Evolutionary conservation across 2,888 invertebrate species (phyloP).

Genomic region (Glyphotaelius pellucidus): DNA sequence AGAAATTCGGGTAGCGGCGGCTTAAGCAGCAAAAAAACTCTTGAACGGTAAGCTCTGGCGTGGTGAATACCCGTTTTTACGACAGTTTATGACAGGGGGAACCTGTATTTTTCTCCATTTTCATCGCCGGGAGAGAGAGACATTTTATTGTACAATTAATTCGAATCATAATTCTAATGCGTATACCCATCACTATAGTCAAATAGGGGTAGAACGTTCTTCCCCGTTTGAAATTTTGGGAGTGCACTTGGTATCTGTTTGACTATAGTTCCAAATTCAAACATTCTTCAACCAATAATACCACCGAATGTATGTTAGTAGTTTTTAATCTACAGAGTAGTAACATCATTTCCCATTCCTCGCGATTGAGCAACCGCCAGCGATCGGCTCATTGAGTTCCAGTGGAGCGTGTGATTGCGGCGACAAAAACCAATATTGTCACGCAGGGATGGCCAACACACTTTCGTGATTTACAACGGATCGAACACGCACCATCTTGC

Average conservation of each 20-base stretch:
- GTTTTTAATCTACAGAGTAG: not conserved
- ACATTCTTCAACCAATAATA: not conserved
- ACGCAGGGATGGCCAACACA: not conserved
- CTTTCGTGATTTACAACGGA: not conserved
- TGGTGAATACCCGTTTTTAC: not conserved
- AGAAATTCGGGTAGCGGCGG: too few species aligned
- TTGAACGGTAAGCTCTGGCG: not conserved
- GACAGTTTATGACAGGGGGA: not conserved
- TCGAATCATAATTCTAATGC: not conserved
- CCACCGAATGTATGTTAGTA: not conserved
- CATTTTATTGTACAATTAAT: not conserved
- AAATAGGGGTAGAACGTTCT: too few species aligned
- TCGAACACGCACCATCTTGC: not conserved
- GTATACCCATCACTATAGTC: not conserved
- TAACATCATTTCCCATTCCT: not conserved
- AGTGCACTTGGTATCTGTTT: too few species aligned
- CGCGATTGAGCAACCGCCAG: not conserved
- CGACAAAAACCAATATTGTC: conserved; percentile 2
- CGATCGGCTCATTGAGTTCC: not conserved
- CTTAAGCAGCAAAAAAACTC: too few species aligned
- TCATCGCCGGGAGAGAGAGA: not conserved
- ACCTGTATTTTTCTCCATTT: not conserved
- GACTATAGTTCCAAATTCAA: not conserved
- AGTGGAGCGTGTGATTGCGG: not conserved
- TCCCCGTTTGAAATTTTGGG: too few species aligned